Evolutionary conservation across 2,888 invertebrate genomes (phyloP).

Genomic region (Cheilosia urbana): DNA sequence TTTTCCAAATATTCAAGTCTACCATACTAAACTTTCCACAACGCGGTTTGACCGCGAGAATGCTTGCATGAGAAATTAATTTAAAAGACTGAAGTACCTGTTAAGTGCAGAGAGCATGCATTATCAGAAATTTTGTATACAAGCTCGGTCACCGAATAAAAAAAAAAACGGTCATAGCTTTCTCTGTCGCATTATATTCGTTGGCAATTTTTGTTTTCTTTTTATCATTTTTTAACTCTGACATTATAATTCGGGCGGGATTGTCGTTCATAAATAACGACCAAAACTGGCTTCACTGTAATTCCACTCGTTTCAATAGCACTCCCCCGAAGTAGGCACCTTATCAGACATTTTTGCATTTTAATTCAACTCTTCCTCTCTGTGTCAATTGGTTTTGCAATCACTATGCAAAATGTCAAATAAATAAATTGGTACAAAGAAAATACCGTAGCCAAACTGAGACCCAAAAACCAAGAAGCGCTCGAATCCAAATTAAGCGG

Average conservation of each 20-base stretch:
- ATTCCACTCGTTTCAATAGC: conserved; percentile 5
- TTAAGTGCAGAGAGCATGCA: too few species aligned
- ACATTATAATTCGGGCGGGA: not conserved
- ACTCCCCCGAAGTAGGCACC: conserved; percentile 5
- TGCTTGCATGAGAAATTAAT: too few species aligned
- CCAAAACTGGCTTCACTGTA: not conserved
- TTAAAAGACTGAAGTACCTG: too few species aligned
- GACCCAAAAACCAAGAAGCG: not conserved
- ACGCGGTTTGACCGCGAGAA: too few species aligned
- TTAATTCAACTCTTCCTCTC: conserved; percentile 53
- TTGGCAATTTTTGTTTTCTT: too few species aligned
- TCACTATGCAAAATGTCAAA: conserved; percentile 41
- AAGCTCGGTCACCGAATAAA: too few species aligned
- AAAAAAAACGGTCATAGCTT: too few species aligned
- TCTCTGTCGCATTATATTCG: too few species aligned
- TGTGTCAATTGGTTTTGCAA: conserved; percentile 40
- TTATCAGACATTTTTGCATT: conserved; percentile 50
- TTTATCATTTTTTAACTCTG: not conserved
- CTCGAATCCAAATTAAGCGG: not conserved
- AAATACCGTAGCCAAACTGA: conserved; percentile 4
- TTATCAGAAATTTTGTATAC: too few species aligned
- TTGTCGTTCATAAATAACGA: conserved; percentile 10
- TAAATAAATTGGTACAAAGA: conserved; percentile 50
- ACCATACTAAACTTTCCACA: too few species aligned
- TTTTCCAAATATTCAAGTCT: too few species aligned